phyloP scores from a whole-genome alignment of 2,888 invertebrate species.

The Platycheirus rosarum region DNA sequence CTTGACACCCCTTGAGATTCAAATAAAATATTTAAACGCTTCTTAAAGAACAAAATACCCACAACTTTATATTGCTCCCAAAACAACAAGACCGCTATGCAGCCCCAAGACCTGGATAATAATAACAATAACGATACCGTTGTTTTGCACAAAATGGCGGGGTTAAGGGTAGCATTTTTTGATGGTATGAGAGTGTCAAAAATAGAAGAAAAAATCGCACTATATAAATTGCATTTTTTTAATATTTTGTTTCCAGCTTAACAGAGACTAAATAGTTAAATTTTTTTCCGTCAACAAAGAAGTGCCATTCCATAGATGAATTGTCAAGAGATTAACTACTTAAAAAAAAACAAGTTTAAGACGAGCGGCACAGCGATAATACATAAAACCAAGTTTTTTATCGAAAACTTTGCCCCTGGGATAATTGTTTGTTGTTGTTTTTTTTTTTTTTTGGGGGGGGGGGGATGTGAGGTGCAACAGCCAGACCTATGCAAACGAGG shows the following conservation, averaged over 20 bases:
- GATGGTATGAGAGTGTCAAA: conserved; percentile 52
- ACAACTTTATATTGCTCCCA: conserved; percentile 24
- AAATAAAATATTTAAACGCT: conserved; percentile 82
- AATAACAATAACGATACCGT: conserved; percentile 71
- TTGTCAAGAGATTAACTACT: conserved; percentile 69
- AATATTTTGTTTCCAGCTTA: conserved; percentile 25
- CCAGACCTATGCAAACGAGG: conserved; percentile 59
- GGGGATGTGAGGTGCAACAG: conserved; percentile 57
- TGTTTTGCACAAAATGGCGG: conserved; percentile 30
- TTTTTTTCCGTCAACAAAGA: conserved; percentile 28
- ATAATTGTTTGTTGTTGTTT: conserved; percentile 16
- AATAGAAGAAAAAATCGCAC: conserved; percentile 17
- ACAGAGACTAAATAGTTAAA: conserved; percentile 6
- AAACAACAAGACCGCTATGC: conserved; percentile 4
- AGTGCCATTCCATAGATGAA: conserved; percentile 48
- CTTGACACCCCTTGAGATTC: conserved; percentile 79
- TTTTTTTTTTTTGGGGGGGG: too few relatives aligned
- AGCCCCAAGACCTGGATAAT: conserved; percentile 59
- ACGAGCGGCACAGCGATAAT: conserved; percentile 55
- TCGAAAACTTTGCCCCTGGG: conserved; percentile 68
- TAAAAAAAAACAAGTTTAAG: conserved; percentile 52
- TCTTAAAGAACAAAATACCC: conserved; percentile 63
- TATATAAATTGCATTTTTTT: conserved; percentile 36
- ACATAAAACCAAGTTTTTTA: conserved; percentile 69
- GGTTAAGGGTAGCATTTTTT: background rate